Evolutionary conservation across 2,113 vertebrate genomes (phyloP).

Genomic region (Phrynosoma blainvillii): DNA sequence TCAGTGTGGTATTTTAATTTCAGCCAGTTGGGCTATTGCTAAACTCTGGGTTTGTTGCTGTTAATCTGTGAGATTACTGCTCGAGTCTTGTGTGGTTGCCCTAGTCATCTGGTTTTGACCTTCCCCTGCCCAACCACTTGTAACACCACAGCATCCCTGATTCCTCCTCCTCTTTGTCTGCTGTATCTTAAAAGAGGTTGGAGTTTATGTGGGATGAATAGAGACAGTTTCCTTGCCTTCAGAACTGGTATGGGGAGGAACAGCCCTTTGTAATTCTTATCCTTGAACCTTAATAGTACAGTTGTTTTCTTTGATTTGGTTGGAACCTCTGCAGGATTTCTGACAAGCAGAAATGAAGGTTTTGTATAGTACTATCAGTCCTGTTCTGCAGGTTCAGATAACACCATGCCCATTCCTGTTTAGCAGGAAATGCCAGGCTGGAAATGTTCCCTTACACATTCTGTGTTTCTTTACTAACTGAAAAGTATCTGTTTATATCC

Average conservation of each 20-base stretch:
- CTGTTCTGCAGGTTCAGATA: background rate
- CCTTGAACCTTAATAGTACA: background rate
- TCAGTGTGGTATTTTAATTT: background rate
- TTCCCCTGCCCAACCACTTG: background rate
- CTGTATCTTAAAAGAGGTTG: background rate
- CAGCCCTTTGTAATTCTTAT: background rate
- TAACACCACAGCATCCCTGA: background rate
- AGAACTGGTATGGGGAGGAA: background rate
- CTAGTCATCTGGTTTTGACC: background rate
- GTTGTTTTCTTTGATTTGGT: background rate
- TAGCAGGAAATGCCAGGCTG: background rate
- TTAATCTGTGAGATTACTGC: background rate
- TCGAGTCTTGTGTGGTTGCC: background rate
- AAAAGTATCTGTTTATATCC: constrained; percentile 35
- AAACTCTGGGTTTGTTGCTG: background rate
- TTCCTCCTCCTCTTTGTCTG: background rate
- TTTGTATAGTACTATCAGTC: background rate
- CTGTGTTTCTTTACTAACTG: background rate
- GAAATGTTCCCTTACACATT: background rate
- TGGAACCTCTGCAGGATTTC: background rate
- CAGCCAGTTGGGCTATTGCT: background rate
- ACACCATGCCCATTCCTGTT: background rate
- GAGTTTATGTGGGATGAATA: background rate
- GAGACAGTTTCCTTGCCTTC: background rate
- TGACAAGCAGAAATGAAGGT: background rate